Evolutionary conservation across 2,888 invertebrate species (phyloP), one percentile per base, ranked within the genome.

Genomic region (Ochropleura plecta): DNA sequence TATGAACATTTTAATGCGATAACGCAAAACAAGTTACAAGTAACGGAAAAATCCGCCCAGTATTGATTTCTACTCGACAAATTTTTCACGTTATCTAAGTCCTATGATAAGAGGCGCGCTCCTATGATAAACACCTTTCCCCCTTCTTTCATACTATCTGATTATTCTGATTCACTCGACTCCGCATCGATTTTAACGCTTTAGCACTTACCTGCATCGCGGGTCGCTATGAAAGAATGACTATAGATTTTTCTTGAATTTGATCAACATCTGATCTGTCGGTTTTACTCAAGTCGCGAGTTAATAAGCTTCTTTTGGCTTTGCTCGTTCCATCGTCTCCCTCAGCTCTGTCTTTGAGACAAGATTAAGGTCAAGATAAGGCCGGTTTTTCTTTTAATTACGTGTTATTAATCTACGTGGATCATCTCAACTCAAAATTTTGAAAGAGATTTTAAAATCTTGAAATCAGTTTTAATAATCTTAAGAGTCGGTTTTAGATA

Each of bases 11-110:
- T 78, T 71, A 80, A 72, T 73, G 14, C 16, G 55, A 55, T 65
- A 46, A 59, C 44, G n/a, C 40, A 60, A 64, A 83, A 70, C 60
- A 73, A 51, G 70, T 68, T 57, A 69, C 62, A 81, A 90, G 90
- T 86, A 85, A 88, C 82, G 90, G 91, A 91, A 91, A 93, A 91
- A 82, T 90, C 83, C 89, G 80, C 78, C 78, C 84, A 86, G 89
- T 96, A 96, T 96, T 93, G 96, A 96, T 96, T 96, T 93, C 86
- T 91, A 92, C 92, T 94, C 88, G 90, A 92, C 89, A 89, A 93
- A 93, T 93, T 94, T 86, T 94, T 90, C 87, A 77, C 92, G 90
- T 94, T 96, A 95, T 96, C 95, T 92, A 92, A 93, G 92, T 88
- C 89, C 86, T 70, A 59, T 86, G 95, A 96, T 95, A 95, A 94